These are phyloP conservation scores for Ptychoptera albimana DNA, from an alignment of 2,888 invertebrate species.

Conservation along the genomic window DNA sequence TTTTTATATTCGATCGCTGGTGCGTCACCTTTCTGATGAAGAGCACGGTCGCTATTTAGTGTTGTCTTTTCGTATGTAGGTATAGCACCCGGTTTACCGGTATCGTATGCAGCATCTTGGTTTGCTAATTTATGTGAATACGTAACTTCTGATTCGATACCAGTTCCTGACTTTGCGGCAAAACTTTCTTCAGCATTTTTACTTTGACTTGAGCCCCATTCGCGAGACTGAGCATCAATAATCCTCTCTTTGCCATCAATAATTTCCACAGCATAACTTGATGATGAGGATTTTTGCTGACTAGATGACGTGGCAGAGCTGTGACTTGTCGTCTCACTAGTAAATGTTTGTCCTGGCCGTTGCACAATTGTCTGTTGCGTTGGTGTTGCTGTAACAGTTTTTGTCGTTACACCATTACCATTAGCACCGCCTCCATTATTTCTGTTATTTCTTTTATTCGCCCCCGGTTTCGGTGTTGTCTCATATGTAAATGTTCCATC, in stretches of 20 bases:
- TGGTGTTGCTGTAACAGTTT: neutral
- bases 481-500: conserved; percentile 7
- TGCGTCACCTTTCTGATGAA: conserved; percentile 19
- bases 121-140: conserved; percentile 37
- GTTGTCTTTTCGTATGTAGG: conserved; percentile 32
- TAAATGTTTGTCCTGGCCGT: conserved; percentile 21
- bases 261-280: conserved; percentile 47
- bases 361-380: neutral
- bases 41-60: conserved; percentile 29
- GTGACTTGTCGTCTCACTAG: conserved; percentile 23
- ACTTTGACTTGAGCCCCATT: conserved; percentile 37
- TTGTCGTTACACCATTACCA: too few relatives aligned
- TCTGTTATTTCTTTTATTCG: too few relatives aligned
- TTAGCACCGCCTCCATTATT: too few relatives aligned
- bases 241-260: conserved; percentile 47
- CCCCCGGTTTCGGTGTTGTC: neutral
- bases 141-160: conserved; percentile 38
- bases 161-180: conserved; percentile 38
- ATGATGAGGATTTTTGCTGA: conserved; percentile 39
- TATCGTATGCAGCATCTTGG: conserved; percentile 38
- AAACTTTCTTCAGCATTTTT: conserved; percentile 35
- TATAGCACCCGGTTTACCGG: conserved; percentile 35
- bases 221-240: conserved; percentile 40
- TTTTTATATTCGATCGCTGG: conserved; percentile 15
- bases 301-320: conserved; percentile 37